Percentiles rank a stretch among this genome's conserved stretches.
Evolutionary conservation across 53 echinoderm and acorn worm genomes (phyloP).

Genomic region (Pentamera pediparva): DNA sequence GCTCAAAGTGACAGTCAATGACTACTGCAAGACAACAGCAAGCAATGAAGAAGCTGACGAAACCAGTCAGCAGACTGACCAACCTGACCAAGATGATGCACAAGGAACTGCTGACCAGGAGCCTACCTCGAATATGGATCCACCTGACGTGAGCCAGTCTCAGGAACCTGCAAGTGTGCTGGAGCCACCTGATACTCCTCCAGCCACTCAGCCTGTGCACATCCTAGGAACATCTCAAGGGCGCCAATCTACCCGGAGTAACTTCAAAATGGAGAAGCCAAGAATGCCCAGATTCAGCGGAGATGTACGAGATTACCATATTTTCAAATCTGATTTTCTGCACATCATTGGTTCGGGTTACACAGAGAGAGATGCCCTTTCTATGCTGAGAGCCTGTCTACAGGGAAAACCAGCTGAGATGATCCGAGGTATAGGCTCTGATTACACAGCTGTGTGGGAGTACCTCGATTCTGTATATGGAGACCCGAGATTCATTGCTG

Average conservation of each 20-base stretch:
- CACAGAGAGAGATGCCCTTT: constrained; percentile 37
- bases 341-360: constrained; percentile 38
- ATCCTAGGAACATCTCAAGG: neutral
- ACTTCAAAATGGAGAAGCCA: constrained; percentile 40
- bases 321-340: constrained; percentile 38
- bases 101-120: neutral
- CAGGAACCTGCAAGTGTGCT: no score
- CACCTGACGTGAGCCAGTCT: no score
- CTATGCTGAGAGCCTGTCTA: constrained; percentile 47
- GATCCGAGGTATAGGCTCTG: constrained; percentile 38
- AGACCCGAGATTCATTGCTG: constrained; percentile 49
- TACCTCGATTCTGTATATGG: constrained; percentile 52
- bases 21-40: neutral
- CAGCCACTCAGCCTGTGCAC: neutral
- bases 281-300: constrained; percentile 42
- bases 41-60: neutral
- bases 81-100: neutral
- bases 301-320: constrained; percentile 39
- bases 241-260: neutral
- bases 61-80: neutral
- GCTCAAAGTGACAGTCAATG: neutral
- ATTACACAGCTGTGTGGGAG: constrained; percentile 49
- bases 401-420: constrained; percentile 48
- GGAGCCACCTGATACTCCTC: no score
- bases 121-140: no score